Base-by-base conservation (phyloP, 2,888 invertebrate genomes). In the Tipula confusa region DNA sequence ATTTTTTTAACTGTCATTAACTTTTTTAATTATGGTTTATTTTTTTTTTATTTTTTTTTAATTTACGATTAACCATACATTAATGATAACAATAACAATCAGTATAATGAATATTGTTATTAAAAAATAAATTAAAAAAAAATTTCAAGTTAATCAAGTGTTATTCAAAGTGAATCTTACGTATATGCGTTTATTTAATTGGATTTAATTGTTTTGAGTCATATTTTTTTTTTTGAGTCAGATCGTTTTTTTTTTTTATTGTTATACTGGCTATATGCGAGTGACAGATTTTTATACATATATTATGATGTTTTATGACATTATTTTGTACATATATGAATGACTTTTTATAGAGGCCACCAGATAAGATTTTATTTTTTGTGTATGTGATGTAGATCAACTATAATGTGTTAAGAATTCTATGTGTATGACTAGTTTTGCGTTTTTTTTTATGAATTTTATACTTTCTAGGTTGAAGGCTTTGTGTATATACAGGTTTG, bases 81-180 rank as follows among this genome's bases (percentile, higher is more conserved):
- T 64, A 64, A 64, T 64, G 64, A 64, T 64, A 64, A 64, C 64
- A 64, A 64, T 64, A 64, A 64, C 64, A 64, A 64, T 64, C 64
- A 64, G 64, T 24, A 24, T 64, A 64, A 64, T 64, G 64, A 64
- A 64, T 64, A 64, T 64, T 64, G 64, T 64, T 64, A 64, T 24
- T 64, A 64, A 64, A n/a, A n/a, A 43, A 43, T 43, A 43, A n/a
- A 43, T 64, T 24, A 64, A 24, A 64, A 48, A 64, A 64, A 64
- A 24, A 2, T 64, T 64, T 64, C 64, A 64, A 64, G 64, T 64
- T 64, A 64, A 64, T 64, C 64, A 64, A 64, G 64, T 64, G 64
- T 64, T 64, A 64, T 64, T 64, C 64, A 64, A 64, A 64, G 64
- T 64, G 64, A 64, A 64, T 64, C 64, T 24, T 64, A 64, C 64